Evolutionary conservation across 1,140 invertebrate species (phyloP).

Genomic region (Mamestra configurata): DNA sequence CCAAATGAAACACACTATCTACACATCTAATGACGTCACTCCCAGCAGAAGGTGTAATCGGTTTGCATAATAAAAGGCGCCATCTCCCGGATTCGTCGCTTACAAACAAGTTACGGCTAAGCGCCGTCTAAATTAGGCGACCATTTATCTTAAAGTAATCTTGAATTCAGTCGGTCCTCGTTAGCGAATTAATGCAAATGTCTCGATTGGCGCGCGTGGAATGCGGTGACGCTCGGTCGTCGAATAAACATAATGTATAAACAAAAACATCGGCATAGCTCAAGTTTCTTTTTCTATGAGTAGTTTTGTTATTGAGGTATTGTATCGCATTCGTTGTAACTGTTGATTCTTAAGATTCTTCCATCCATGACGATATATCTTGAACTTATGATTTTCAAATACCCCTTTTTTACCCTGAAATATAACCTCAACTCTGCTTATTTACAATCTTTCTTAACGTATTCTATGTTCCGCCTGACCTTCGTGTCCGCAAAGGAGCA

Average conservation of each 20-base stretch:
- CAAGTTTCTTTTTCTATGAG: conserved; percentile 50
- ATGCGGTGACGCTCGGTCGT: conserved; percentile 66
- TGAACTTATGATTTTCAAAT: no score
- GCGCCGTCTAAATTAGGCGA: conserved; percentile 75
- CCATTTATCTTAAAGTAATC: conserved; percentile 72
- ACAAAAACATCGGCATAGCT: conserved; percentile 61
- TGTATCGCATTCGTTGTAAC: neutral
- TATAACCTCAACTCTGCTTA: no score
- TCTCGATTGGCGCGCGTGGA: conserved; percentile 61
- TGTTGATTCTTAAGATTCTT: neutral
- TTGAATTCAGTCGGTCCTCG: conserved; percentile 70
- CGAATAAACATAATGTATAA: conserved; percentile 67
- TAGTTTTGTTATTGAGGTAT: neutral
- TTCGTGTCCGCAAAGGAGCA: no score
- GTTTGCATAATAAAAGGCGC: conserved; percentile 47
- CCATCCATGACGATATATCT: no score
- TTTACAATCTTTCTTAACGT: no score
- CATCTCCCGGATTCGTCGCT: conserved; percentile 73
- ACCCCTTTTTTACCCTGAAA: no score
- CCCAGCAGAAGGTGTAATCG: conserved; percentile 28
- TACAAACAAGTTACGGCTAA: conserved; percentile 68
- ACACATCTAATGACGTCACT: conserved; percentile 21
- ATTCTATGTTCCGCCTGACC: no score
- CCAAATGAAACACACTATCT: neutral
- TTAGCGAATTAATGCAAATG: conserved; percentile 82